Evolutionary conservation across 2,797 vertebrate species (phyloP), one percentile per base, ranked within the genome.

Genomic region (Sebastes jordani): DNA sequence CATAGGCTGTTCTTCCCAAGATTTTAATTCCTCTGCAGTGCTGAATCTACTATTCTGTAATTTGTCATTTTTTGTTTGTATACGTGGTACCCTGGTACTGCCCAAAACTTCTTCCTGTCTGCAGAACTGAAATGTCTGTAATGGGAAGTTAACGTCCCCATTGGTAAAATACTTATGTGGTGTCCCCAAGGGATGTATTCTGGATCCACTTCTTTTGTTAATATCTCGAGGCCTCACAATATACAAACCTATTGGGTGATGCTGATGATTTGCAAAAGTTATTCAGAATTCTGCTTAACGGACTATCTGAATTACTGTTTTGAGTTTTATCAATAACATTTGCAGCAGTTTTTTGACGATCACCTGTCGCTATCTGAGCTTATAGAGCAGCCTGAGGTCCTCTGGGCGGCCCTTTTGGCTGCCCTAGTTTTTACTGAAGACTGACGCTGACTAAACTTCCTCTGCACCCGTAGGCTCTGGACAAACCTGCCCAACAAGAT

Each of bases 401-500:
- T 69, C 18, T 18, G 11, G 58, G 52, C 27, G 68, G 46, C 30
- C 54, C 27, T 62, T 56, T 80, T 74, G 59, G 54, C 55, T 71
- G 38, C 56, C 10, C 30, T 22, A 71, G 22, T 63, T 29, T 72
- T 7, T 13, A 23, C 6, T 64, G 36, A 76, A 23, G 38, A 52
- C 7, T 73, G 46, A 69, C 6, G 2, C 36, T 32, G 20, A 69
- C 20, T 54, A 20, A 78, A 18, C 13, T 14, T 69, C 56, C 22
- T 68, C 74, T 68, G 25, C n/a, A 42, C 22, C 55, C 23, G 18
- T 2, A 54, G 78, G 63, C 64, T 75, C 64, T 75, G 58, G 58
- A 81, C 55, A 74, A 81, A 80, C 76, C 73, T 52, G 76, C 23
- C 63, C 76, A 62, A 76, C 71, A 74, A 71, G 71, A 71, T 82